Evolutionary conservation across 2,888 invertebrate species (phyloP).

Genomic region (Coleophora deauratella): DNA sequence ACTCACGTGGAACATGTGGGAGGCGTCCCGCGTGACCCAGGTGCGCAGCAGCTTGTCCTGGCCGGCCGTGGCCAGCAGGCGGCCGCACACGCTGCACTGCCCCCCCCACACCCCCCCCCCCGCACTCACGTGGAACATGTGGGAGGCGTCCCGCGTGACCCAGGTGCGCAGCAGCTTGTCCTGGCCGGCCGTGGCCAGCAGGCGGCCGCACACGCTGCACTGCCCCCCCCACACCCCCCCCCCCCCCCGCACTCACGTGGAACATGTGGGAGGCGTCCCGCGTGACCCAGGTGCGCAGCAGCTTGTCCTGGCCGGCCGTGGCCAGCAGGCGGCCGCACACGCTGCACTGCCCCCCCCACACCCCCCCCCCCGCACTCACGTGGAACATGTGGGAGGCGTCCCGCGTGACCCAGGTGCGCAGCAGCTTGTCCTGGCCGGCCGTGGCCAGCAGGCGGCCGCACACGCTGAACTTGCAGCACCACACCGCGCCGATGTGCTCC

Average conservation of each 20-base stretch:
- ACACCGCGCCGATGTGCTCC: conserved; percentile 93
- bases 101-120: too few species aligned
- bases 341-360: conserved; percentile 99
- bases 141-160: conserved; percentile 92
- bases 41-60: conserved; percentile 95
- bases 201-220: conserved; percentile 95
- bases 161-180: conserved; percentile 95
- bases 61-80: conserved; percentile 84
- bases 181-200: conserved; percentile 97
- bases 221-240: conserved; percentile 99
- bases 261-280: conserved; percentile 93
- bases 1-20: conserved; percentile 86
- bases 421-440: conserved; percentile 95
- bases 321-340: conserved; percentile 95
- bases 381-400: conserved; percentile 94
- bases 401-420: conserved; percentile 95
- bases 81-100: too few species aligned
- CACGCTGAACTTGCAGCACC: conserved; percentile 99
- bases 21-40: conserved; percentile 95
- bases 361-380: conserved; percentile 75
- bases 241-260: too few species aligned
- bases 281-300: conserved; percentile 95
- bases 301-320: conserved; percentile 97
- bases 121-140: too few species aligned
- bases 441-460: conserved; percentile 97